Base-by-base conservation (phyloP, 2,888 invertebrate species). In the Mimumesa dahlbomi region DNA sequence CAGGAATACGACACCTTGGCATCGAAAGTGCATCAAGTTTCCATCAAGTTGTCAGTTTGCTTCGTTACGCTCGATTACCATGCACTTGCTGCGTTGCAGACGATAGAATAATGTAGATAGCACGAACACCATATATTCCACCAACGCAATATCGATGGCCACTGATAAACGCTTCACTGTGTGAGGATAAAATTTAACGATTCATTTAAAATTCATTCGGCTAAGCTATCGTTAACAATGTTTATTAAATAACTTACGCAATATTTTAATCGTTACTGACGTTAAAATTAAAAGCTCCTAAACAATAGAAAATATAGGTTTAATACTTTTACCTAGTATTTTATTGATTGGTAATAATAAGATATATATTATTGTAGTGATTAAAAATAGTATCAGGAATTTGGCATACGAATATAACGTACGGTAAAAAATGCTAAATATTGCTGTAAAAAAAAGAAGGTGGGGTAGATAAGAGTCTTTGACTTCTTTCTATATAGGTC, bases 401-500 rank as follows among this genome's bases (percentile, higher is more conserved):
- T n/a, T n/a, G n/a, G n/a, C n/a, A n/a, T n/a, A n/a, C 11, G 19
- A 16, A 36, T 9, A 36, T 4, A 13, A 13, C 2, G 21, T 31
- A 40, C 48, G 29, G 31, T 40, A 40, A 18, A 45, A 19, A 50
- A 21, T 31, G 34, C n/a, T 21, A 43, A 62, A 36, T 49, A 42
- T n/a, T n/a, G n/a, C n/a, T n/a, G n/a, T n/a, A 53, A 59, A 67
- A 72, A 40, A 66, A 36, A 57, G 56, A 34, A 46, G 42, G 29
- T 48, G 46, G 45, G 52, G 49, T 46, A 69, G 63, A 67, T 57
- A n/a, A n/a, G n/a, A n/a, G 22, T 22, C 48, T 65, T 66, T 54
- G 65, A 64, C 58, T 63, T 56, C 52, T 59, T 71, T 71, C 71
- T 74, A 84, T 83, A 83, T 79, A 46, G 83, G 82, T 84, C 81